Evolutionary conservation across 2,113 vertebrate genomes (phyloP).

Genomic region (Seriola rivoliana): DNA sequence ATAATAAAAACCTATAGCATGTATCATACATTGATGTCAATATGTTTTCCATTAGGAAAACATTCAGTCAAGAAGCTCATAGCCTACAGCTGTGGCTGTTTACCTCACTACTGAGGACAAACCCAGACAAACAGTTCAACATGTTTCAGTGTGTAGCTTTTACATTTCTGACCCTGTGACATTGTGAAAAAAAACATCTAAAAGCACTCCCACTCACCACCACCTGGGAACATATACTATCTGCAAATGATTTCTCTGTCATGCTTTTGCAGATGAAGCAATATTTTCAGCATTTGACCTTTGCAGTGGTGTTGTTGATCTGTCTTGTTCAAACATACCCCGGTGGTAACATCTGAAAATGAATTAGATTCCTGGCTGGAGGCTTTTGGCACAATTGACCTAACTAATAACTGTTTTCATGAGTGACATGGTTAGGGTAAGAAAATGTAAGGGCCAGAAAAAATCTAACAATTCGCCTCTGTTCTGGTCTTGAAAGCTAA

Average conservation of each 20-base stretch:
- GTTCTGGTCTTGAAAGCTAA: not conserved
- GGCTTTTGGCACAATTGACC: slow-evolving; percentile 17
- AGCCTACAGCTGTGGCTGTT: not conserved
- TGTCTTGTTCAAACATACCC: slow-evolving; percentile 4
- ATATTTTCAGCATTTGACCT: slow-evolving; percentile 20
- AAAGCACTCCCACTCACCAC: not conserved
- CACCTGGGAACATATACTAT: not conserved
- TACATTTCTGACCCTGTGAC: not conserved
- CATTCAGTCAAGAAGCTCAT: too few species aligned
- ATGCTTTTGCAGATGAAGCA: not conserved
- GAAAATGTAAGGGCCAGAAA: not conserved
- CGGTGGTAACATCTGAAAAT: slow-evolving; percentile 18
- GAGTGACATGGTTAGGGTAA: not conserved
- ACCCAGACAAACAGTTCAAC: not conserved
- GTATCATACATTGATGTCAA: too few species aligned
- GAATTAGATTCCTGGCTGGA: not conserved
- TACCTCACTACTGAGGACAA: not conserved
- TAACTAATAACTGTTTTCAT: slow-evolving; percentile 2
- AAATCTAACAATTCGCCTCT: not conserved
- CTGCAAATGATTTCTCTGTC: not conserved
- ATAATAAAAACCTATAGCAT: too few species aligned
- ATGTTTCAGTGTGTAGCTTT: not conserved
- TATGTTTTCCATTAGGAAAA: too few species aligned
- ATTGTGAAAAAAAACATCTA: not conserved
- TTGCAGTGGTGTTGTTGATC: slow-evolving; percentile 1